Evolutionary conservation across 2,888 invertebrate species (phyloP).

Genomic region (Gonocerus acuteangulatus): DNA sequence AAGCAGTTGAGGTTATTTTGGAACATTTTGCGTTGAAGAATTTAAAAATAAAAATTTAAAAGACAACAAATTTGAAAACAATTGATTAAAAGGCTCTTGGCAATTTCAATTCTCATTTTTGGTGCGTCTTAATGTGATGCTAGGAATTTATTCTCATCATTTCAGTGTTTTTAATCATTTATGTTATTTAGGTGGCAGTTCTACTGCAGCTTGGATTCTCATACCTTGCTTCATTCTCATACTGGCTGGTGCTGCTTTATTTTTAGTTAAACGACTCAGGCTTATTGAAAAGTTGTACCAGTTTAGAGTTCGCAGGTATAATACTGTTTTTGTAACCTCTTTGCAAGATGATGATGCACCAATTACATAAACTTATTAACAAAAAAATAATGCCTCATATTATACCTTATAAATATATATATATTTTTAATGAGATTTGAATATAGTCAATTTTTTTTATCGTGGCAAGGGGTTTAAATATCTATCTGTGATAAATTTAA

Average conservation of each 20-base stretch:
- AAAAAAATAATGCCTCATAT: background rate
- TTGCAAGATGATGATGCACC: slow-evolving; percentile 26
- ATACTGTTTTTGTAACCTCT: slow-evolving; percentile 23
- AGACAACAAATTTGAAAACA: no score
- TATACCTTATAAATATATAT: slow-evolving; percentile 12
- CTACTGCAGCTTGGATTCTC: slow-evolving; percentile 16
- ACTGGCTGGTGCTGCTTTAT: slow-evolving; percentile 12
- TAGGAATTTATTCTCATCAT: no score
- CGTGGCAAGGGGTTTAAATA: slow-evolving; percentile 4
- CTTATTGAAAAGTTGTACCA: slow-evolving; percentile 20
- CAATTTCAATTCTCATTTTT: no score
- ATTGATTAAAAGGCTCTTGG: no score
- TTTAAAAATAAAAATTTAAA: no score
- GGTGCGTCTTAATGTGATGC: no score
- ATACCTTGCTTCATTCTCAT: slow-evolving; percentile 11
- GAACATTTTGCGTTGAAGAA: no score
- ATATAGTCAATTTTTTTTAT: slow-evolving; percentile 22
- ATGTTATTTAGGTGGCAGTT: slow-evolving; percentile 16
- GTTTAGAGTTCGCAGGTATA: slow-evolving; percentile 22
- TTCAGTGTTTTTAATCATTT: background rate
- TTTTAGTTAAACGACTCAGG: slow-evolving; percentile 9
- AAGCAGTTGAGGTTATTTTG: no score
- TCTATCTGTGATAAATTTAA: slow-evolving; percentile 18
- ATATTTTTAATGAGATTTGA: slow-evolving; percentile 13
- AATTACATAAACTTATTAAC: slow-evolving; percentile 17